Evolutionary conservation across 2,888 invertebrate genomes (phyloP), one percentile per base, ranked within the genome.

Genomic region (Polydesmus complanatus): DNA sequence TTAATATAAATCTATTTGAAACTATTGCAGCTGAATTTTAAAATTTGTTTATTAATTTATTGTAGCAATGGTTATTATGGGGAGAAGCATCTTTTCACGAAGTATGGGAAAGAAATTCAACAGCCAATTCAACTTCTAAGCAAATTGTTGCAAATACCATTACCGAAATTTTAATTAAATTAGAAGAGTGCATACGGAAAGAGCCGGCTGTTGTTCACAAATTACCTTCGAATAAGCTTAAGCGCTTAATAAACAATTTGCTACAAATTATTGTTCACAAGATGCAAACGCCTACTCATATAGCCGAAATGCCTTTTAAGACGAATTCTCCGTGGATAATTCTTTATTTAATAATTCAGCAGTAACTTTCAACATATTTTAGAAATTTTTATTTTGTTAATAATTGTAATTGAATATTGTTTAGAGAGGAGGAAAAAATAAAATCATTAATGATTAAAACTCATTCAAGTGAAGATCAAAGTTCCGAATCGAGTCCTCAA

Each of bases 321-420:
- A 82, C 84, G 18, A 81, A 88, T 18, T 74, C 81, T 2, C 87
- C 90, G 3, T 92, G 91, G 91, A 84, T 90, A 62, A 76, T 93
- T 61, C 77, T 93, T 67, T 87, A 91, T 75, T 83, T 83, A 68
- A 80, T 92, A 65, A 76, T 92, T 56, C 81, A 85, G 65, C 77
- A 80, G 71, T 71, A 62, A 65, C 69, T 59, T 60, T 56, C 14
- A 37, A 37, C 37, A 37, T n/a, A n/a, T n/a, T n/a, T n/a, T n/a
- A n/a, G n/a, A n/a, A 37, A 37, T 37, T 8, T 37, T 37, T 37
- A 37, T n/a, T n/a, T n/a, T n/a, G n/a, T n/a, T n/a, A 5, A 37
- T 8, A 37, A 37, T 37, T 14, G 5, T 14, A 14, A 14, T 14
- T 37, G 5, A 37, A 37, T 37, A 49, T 51, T 21, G 63, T 67